Percentiles rank a stretch among this genome's conserved stretches.
Evolutionary conservation across 2,888 invertebrate genomes (phyloP).

Genomic region (Cacoxenus indagator): DNA sequence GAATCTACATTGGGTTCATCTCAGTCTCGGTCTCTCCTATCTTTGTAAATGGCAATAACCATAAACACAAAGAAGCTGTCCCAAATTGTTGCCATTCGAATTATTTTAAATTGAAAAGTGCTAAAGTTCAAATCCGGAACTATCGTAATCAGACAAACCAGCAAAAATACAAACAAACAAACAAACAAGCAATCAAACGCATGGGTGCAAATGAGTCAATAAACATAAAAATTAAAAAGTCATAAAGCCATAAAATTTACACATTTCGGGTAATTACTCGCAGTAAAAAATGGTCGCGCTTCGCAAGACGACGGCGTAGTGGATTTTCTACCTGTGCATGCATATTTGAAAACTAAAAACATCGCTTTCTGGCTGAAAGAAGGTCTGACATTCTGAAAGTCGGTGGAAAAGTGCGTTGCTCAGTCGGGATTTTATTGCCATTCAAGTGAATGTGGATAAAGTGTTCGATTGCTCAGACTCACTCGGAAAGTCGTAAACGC

Average conservation of each 20-base stretch:
- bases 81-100: neutral
- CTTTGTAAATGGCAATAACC: neutral
- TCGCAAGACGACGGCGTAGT: neutral
- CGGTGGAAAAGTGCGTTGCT: constrained; percentile 17
- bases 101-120: neutral
- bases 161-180: constrained; percentile 20
- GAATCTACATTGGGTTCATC: neutral
- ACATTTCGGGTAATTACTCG: constrained; percentile 35
- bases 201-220: constrained; percentile 24
- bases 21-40: neutral
- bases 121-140: neutral
- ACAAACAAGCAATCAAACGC: constrained; percentile 33
- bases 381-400: no score
- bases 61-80: neutral
- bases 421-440: constrained; percentile 47
- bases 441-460: constrained; percentile 61
- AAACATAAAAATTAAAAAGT: constrained; percentile 57
- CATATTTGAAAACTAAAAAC: neutral
- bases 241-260: constrained; percentile 56
- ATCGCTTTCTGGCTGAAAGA: neutral
- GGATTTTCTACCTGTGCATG: neutral
- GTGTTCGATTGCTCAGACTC: constrained; percentile 36
- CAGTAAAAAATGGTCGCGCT: constrained; percentile 24
- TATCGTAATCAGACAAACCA: neutral
- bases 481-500: constrained; percentile 46